Conservation (phyloP, 2,113 vertebrate genomes). For the Cepphus grylle region DNA sequence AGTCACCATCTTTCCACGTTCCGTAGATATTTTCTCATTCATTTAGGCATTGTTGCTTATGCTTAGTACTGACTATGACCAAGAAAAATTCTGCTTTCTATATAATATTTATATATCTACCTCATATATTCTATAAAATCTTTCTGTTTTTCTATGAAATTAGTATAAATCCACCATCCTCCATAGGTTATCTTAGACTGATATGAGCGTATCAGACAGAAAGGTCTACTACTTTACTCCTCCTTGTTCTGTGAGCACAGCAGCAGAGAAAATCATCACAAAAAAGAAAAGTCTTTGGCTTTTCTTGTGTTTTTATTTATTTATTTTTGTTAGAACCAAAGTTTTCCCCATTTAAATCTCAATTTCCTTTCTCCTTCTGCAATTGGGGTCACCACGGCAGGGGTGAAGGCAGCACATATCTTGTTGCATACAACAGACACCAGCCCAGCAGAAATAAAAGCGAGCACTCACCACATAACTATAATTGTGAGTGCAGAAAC, state of each 20-base stretch:
- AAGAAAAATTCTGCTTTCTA: not conserved
- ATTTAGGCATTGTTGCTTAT: not conserved
- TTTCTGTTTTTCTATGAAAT: not conserved
- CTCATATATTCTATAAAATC: not conserved
- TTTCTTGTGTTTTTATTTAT: not conserved
- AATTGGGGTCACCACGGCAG: conserved; percentile 7
- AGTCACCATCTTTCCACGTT: not conserved
- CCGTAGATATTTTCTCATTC: not conserved
- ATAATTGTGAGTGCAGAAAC: not conserved
- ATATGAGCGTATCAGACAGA: not conserved
- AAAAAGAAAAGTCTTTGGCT: not conserved
- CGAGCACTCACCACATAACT: not conserved
- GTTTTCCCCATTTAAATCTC: conserved; percentile 36
- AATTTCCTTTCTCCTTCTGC: conserved; percentile 25
- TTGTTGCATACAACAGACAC: not conserved
- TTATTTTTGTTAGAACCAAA: not conserved
- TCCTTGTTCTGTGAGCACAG: not conserved
- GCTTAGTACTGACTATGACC: not conserved
- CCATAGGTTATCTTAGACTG: not conserved
- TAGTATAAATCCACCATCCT: not conserved
- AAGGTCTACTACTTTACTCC: not conserved
- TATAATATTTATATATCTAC: not conserved
- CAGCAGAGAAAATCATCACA: not conserved
- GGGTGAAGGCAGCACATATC: not conserved
- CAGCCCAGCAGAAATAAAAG: not conserved